phyloP scores from a whole-genome alignment of 2,113 vertebrate species.

The Dasypus novemcinctus region DNA sequence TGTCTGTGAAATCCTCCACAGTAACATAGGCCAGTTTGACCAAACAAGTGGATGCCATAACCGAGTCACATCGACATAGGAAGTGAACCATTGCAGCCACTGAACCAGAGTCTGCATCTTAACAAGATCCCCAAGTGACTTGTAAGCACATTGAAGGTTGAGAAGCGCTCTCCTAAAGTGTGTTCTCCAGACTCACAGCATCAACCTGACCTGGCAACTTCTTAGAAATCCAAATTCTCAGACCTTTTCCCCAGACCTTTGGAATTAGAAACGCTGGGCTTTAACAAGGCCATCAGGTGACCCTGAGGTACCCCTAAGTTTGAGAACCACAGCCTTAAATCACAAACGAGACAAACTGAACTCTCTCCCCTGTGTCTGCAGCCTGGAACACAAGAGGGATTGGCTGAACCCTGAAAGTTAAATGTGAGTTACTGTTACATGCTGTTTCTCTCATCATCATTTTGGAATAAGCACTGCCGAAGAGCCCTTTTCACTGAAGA shows the following conservation, averaged over 20 bases:
- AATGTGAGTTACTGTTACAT: constrained; percentile 12
- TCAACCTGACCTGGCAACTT: neutral
- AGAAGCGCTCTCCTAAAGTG: neutral
- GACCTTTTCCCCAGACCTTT: neutral
- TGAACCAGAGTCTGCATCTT: neutral
- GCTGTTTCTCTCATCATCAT: constrained; percentile 48
- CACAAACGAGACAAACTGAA: neutral
- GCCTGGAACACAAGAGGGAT: neutral
- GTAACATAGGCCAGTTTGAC: too few relatives aligned
- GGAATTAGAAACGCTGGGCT: neutral
- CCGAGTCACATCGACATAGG: too few relatives aligned
- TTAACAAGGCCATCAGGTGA: neutral
- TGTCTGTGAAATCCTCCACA: too few relatives aligned
- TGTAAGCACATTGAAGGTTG: neutral
- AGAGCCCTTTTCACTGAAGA: constrained; percentile 62
- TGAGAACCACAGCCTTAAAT: neutral
- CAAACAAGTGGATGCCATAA: too few relatives aligned
- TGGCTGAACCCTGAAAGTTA: constrained; percentile 36
- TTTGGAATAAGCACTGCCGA: constrained; percentile 52
- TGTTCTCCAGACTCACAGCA: neutral
- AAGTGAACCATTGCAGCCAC: neutral
- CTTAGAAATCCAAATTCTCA: neutral
- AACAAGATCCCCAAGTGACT: neutral
- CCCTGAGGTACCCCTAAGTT: too few relatives aligned
- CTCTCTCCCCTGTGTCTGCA: neutral